Evolutionary conservation across 2,113 vertebrate species (phyloP), one percentile per base, ranked within the genome.

Genomic region (Elachura formosa): DNA sequence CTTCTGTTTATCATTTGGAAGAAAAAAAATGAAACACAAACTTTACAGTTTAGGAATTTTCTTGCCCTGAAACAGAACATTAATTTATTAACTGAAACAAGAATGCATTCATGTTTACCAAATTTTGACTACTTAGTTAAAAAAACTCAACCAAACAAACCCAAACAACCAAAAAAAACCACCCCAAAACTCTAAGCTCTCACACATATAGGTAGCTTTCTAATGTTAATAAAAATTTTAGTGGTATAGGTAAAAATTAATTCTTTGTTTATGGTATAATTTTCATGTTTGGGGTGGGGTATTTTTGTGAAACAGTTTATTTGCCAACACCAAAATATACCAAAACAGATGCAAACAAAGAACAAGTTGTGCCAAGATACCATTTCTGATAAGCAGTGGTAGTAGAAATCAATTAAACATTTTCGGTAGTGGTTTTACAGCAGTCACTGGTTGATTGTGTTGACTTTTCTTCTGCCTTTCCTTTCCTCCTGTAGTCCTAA

Each of bases 1-100:
- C 59, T 89, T 96, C 16, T 55, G 2, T 83, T 79, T 94, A 58
- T 87, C 31, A 56, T 55, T 74, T 86, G 54, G 34, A 75, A 83
- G 34, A 41, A 93, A 73, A 69, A 74, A 85, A 77, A 84, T 48
- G 19, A 58, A 77, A 51, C 14, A 55, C 9, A 51, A 74, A 33
- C 15, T 82, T 82, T 40, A 19, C 13, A 11, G 92, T 48, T 89
- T 56, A 76, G 19, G 25, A 58, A 21, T 59, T 28, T 14, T 6
- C 29, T 71, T 76, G 33, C 93, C 24, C 49, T 66, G 25, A n/a
- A 54, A 49, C n/a, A n/a, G n/a, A n/a, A n/a, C n/a, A n/a, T n/a
- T n/a, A n/a, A n/a, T 10, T 73, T 61, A 11, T 58, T 71, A 61
- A 34, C 22, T 38, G 14, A 79, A 86, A 34, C 41, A 26, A 54